Percentiles rank a stretch among this genome's conserved stretches.
These are phyloP conservation scores for Myotis myotis DNA, from an alignment of 2,797 vertebrate species.

Conservation along the genomic window DNA sequence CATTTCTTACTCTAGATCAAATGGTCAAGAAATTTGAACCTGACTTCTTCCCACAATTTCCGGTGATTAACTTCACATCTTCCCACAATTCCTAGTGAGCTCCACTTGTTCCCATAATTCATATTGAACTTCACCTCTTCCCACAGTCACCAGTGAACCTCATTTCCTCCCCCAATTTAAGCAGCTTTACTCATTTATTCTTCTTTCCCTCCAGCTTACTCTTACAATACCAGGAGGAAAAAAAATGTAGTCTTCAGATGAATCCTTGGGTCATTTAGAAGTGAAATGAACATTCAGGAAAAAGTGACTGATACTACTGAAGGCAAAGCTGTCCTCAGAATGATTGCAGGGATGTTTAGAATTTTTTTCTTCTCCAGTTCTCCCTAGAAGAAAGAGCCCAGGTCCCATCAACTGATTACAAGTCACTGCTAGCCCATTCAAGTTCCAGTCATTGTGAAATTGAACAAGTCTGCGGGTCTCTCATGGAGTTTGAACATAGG, in stretches of 20 bases:
- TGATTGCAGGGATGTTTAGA: neutral
- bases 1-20: conserved; percentile 30
- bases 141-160: neutral
- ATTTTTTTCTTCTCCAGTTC: neutral
- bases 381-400: neutral
- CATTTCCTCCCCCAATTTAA: neutral
- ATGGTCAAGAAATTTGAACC: conserved; percentile 28
- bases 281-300: neutral
- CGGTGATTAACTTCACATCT: neutral
- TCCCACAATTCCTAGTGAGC: neutral
- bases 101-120: neutral
- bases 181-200: neutral
- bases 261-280: neutral
- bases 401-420: neutral
- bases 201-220: neutral
- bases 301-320: accelerated
- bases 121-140: no score
- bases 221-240: neutral
- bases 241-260: neutral
- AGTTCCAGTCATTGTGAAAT: neutral
- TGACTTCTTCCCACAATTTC: neutral
- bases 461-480: neutral
- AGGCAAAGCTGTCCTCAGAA: neutral
- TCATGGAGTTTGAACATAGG: neutral
- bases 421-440: neutral